Percentiles rank a stretch among this genome's conserved stretches.
Evolutionary conservation across 2,888 invertebrate genomes (phyloP).

Genomic region (Drosophila sordidula): DNA sequence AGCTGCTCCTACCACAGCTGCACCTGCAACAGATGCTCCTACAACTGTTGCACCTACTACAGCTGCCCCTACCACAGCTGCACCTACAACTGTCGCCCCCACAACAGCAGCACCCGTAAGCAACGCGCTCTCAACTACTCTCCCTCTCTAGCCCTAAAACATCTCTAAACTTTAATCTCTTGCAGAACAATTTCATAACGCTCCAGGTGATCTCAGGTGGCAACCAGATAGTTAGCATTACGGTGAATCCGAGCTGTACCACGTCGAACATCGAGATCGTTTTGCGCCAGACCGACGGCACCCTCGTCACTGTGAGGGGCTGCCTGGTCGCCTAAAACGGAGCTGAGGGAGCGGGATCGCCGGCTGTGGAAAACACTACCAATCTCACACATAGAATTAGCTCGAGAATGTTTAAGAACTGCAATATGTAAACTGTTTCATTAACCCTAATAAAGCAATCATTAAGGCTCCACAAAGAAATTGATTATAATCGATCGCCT

Average conservation of each 20-base stretch:
- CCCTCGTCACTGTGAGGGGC: neutral
- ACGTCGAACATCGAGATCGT: neutral
- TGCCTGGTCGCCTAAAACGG: neutral
- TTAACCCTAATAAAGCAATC: slow-evolving; percentile 36
- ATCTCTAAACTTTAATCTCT: neutral
- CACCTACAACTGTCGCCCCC: neutral
- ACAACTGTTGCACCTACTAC: neutral
- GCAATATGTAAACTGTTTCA: slow-evolving; percentile 35
- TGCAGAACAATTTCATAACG: neutral
- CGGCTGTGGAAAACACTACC: neutral
- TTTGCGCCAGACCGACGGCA: neutral
- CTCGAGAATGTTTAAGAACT: neutral
- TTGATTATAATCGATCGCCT: slow-evolving; percentile 14
- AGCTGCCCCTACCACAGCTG: too few relatives aligned
- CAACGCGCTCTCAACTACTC: neutral
- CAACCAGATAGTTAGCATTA: neutral
- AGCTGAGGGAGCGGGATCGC: too few relatives aligned
- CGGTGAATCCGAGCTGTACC: neutral
- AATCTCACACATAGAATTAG: neutral
- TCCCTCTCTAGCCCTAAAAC: neutral
- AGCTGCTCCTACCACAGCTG: neutral
- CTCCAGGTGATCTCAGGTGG: neutral
- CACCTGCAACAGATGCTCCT: neutral
- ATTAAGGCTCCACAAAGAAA: slow-evolving; percentile 27
- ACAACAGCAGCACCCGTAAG: slow-evolving; percentile 13